Percentiles rank a stretch among this genome's conserved stretches.
Evolutionary conservation across 2,888 invertebrate genomes (phyloP).

Genomic region (Eucera pruinosa): DNA sequence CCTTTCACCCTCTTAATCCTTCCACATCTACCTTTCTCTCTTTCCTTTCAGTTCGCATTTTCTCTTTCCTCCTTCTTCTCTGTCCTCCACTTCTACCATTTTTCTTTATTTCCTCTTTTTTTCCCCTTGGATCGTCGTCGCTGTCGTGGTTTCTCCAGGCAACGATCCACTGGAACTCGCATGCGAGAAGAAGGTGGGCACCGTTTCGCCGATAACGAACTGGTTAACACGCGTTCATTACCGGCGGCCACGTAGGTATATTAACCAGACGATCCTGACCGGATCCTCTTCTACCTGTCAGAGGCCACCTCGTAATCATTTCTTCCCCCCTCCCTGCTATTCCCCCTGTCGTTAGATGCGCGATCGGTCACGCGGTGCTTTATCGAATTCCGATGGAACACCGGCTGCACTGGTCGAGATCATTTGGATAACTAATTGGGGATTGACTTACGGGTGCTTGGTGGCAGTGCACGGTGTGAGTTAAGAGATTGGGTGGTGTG

Average conservation of each 20-base stretch:
- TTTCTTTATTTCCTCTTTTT: background rate
- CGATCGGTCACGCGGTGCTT: conserved; percentile 27
- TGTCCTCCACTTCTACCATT: background rate
- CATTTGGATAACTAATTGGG: conserved; percentile 44
- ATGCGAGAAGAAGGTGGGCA: conserved; percentile 53
- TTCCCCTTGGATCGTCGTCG: background rate
- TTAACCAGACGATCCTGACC: conserved; percentile 44
- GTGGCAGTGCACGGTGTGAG: background rate
- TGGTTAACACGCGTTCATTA: conserved; percentile 69
- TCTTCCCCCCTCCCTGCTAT: conserved; percentile 42
- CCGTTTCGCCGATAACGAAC: conserved; percentile 62
- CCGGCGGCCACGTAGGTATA: conserved; percentile 51
- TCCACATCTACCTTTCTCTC: background rate
- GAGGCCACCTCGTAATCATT: conserved; percentile 43
- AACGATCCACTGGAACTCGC: conserved; percentile 12
- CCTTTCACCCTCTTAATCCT: conserved; percentile 29
- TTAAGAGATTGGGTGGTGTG: background rate
- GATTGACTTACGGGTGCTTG: background rate
- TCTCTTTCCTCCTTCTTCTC: background rate
- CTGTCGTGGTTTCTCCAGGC: conserved; percentile 8
- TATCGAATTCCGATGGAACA: conserved; percentile 47
- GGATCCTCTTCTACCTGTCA: conserved; percentile 59
- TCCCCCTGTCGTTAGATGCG: conserved; percentile 32
- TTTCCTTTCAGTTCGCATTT: background rate
- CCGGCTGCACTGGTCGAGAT: conserved; percentile 4